Evolutionary conservation across 2,797 vertebrate genomes (phyloP).

Genomic region (Urosaurus nigricauda): DNA sequence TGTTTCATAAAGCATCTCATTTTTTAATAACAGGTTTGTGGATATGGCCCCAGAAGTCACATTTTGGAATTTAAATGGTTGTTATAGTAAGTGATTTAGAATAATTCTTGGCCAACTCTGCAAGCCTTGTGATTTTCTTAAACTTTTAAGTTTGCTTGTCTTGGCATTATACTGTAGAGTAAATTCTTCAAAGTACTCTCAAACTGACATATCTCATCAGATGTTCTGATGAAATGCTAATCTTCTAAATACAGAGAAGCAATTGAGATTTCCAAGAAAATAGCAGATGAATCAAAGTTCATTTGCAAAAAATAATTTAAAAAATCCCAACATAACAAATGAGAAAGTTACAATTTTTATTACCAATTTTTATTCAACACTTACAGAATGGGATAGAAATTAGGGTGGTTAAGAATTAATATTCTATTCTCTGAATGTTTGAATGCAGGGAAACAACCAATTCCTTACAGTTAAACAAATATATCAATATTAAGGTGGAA

Average conservation of each 20-base stretch:
- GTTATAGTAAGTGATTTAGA: slow-evolving; percentile 46
- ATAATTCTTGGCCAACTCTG: slow-evolving; percentile 56
- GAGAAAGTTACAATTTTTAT: background rate
- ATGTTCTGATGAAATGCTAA: background rate
- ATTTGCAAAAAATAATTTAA: background rate
- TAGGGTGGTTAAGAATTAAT: background rate
- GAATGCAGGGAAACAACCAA: background rate
- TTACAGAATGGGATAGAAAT: background rate
- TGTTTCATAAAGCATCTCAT: background rate
- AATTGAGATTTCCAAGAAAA: slow-evolving; percentile 56
- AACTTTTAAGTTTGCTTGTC: slow-evolving; percentile 26
- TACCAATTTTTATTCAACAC: background rate
- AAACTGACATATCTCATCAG: slow-evolving; percentile 40
- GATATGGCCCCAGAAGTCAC: slow-evolving; percentile 4
- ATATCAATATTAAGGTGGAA: no score
- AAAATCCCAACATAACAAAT: background rate
- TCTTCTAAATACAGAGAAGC: slow-evolving; percentile 56
- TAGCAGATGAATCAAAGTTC: slow-evolving; percentile 48
- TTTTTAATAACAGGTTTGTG: background rate
- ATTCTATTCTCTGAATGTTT: background rate
- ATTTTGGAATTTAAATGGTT: slow-evolving; percentile 40
- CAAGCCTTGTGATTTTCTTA: slow-evolving; percentile 49
- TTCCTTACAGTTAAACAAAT: no score
- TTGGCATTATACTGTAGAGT: background rate
- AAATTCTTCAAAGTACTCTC: slow-evolving; percentile 50